Evolutionary conservation across 2,113 vertebrate genomes (phyloP), one percentile per base, ranked within the genome.

Genomic region (Syrrhaptes paradoxus): DNA sequence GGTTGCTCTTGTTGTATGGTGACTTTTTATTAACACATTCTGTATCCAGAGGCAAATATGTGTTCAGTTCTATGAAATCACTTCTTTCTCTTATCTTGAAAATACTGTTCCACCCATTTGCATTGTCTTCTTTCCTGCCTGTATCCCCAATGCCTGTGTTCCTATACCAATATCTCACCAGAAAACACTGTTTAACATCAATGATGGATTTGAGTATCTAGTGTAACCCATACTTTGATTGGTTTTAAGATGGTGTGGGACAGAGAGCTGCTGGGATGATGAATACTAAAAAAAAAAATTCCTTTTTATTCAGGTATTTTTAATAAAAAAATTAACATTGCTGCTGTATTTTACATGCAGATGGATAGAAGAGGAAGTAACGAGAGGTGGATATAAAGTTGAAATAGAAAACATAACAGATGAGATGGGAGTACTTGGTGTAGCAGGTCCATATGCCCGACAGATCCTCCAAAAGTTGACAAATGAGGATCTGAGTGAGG

Each of bases 391-490:
- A 34, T 99, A 98, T 48, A 95, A 98, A 24, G 98, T 99, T 63
- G 97, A 98, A 76, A 98, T 99, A 94, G 96, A 84, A 86, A 99
- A 99, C 9, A 10, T 99, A 48, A 99, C 99, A 1, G 99, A 99
- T 48, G 98, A 98, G 10, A 95, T 99, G 7, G 99, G 99, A 11
- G 99, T 99, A 72, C 96, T 99, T 46, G 98, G 99, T 26, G 65
- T 99, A 12, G 99, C 99, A 0, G 99, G 99, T 63, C 99, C 99
- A 4, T 98, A 93, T 46, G 97, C 99, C 12, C 98, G 99, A 70
- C 97, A 97, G 31, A 99, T 99, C 91, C 98, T 99, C 22, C 99
- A 99, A 97, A 99, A 99, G 74, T 88, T 99, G 96, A 99, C 99
- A 10, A 88, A 97, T 4, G 98, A 98, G 82, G 98, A 99, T 89